Conservation (phyloP, 23 tunicate genomes). For the Trididemnum clinides region DNA sequence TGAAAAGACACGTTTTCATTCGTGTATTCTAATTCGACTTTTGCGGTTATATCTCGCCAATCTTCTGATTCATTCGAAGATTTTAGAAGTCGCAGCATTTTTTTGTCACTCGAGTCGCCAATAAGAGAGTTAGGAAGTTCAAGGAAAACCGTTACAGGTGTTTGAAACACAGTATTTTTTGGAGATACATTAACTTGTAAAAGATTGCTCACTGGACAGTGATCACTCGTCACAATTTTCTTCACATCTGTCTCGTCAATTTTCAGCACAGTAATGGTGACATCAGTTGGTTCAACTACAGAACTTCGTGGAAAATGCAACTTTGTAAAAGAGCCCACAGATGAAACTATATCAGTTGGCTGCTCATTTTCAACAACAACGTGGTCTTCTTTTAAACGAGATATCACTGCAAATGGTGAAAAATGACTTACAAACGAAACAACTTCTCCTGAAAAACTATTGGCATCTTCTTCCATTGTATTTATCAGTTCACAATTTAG, state of each 20-base stretch:
- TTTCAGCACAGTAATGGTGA: slow-evolving; percentile 44
- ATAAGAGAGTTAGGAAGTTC: slow-evolving; percentile 60
- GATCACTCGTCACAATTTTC: not conserved
- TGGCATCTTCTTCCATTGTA: not conserved
- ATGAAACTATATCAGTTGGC: slow-evolving; percentile 25
- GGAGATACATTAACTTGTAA: slow-evolving; percentile 54
- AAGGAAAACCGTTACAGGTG: slow-evolving; percentile 61
- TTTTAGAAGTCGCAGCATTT: slow-evolving; percentile 51
- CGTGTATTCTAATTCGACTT: slow-evolving; percentile 35
- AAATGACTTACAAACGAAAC: slow-evolving; percentile 34
- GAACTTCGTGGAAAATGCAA: slow-evolving; percentile 45
- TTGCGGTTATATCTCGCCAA: slow-evolving; percentile 69
- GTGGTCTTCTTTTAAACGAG: slow-evolving; percentile 35
- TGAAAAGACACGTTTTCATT: slow-evolving; percentile 67
- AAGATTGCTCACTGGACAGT: slow-evolving; percentile 47
- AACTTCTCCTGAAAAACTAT: slow-evolving; percentile 8
- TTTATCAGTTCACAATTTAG: not conserved
- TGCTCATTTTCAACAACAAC: not conserved
- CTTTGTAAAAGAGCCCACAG: slow-evolving; percentile 33
- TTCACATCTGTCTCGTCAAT: slow-evolving; percentile 38
- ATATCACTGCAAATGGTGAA: slow-evolving; percentile 56
- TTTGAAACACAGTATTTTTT: slow-evolving; percentile 26
- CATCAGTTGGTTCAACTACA: slow-evolving; percentile 28
- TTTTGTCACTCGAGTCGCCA: slow-evolving; percentile 46
- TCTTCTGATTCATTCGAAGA: slow-evolving; percentile 42